Conservation (phyloP, 2,888 invertebrate genomes). For the Abrostola triplasia region DNA sequence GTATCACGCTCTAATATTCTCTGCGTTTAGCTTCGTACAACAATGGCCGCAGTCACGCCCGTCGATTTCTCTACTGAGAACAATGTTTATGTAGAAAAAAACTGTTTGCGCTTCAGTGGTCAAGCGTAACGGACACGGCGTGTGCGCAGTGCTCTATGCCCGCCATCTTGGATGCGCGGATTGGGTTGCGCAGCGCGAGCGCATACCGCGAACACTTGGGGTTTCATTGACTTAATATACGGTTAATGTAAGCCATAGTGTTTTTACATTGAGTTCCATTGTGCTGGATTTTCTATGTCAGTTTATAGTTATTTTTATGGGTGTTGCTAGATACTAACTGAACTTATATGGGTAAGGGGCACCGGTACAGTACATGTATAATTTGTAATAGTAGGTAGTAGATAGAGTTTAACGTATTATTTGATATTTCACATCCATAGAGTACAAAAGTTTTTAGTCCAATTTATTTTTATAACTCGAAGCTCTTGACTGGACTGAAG, state of each 20-base stretch:
- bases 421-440: no score
- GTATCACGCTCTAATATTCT: conserved; percentile 86
- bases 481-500: no score
- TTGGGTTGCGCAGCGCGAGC: conserved; percentile 77
- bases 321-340: no score
- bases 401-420: no score
- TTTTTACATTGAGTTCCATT: conserved; percentile 6
- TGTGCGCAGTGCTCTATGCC: conserved; percentile 82
- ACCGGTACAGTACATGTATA: no score
- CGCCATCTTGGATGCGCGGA: conserved; percentile 85
- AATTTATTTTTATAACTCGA: no score
- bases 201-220: conserved; percentile 60
- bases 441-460: no score
- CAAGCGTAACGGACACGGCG: conserved; percentile 84
- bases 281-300: background rate
- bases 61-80: conserved; percentile 87
- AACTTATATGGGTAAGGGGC: background rate
- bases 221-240: conserved; percentile 60
- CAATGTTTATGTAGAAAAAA: conserved; percentile 87
- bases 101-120: conserved; percentile 78
- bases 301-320: background rate
- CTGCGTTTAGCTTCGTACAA: conserved; percentile 81
- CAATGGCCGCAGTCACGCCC: conserved; percentile 85
- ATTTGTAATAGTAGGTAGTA: no score
- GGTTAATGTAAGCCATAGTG: conserved; percentile 11